Evolutionary conservation across 2,888 invertebrate species (phyloP).

Genomic region (Pseudococcus jackbeardsleyi): DNA sequence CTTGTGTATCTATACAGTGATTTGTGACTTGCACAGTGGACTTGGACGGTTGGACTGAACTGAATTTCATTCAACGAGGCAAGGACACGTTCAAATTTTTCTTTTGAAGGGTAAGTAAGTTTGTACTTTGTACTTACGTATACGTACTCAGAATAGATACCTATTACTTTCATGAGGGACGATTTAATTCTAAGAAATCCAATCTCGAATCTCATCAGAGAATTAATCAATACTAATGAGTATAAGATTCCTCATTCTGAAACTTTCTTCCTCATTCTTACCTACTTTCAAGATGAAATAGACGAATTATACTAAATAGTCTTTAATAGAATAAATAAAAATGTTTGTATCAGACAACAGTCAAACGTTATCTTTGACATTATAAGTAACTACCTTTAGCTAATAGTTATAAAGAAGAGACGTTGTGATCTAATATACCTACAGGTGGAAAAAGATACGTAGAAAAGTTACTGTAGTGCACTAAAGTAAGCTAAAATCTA

Average conservation of each 20-base stretch:
- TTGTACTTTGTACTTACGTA: no score
- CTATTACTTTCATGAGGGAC: no score
- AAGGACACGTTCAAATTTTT: no score
- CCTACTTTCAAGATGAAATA: no score
- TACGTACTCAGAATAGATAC: no score
- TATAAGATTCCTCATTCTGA: no score
- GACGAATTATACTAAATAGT: background rate
- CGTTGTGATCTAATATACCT: background rate
- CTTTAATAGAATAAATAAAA: background rate
- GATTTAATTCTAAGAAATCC: no score
- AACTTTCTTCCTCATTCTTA: no score
- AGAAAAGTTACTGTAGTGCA: background rate
- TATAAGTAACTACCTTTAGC: slow-evolving; percentile 3
- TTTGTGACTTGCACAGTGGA: background rate
- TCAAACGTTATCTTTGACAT: background rate
- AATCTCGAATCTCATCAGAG: no score
- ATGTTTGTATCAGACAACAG: slow-evolving; percentile 3
- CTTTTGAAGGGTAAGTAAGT: no score
- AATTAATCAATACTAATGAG: no score
- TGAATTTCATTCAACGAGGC: background rate
- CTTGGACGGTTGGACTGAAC: background rate
- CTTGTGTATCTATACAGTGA: no score
- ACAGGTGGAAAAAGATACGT: background rate
- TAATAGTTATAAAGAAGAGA: slow-evolving; percentile 7
- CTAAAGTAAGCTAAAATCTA: slow-evolving; percentile 8